Conservation (phyloP, 2,888 invertebrate genomes). For the Cabera pusaria region DNA sequence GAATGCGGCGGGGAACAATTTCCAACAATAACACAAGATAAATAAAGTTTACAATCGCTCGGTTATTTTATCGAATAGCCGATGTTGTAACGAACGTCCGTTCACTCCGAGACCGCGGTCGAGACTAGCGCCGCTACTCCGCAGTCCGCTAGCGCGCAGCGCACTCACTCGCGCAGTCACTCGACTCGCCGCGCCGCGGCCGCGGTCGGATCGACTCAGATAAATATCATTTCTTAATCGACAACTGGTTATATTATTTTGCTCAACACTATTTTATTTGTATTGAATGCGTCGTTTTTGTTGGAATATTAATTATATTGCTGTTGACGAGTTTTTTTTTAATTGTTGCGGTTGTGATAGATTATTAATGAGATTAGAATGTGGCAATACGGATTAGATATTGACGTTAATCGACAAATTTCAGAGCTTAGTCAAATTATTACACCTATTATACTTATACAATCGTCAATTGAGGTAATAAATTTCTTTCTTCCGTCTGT, state of each 20-base stretch:
- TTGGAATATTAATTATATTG: constrained; percentile 28
- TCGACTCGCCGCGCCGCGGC: constrained; percentile 30
- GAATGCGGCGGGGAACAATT: constrained; percentile 28
- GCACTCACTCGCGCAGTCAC: constrained; percentile 30
- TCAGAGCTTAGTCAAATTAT: too few species aligned
- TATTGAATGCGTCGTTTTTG: constrained; percentile 34
- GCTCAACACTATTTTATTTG: constrained; percentile 40
- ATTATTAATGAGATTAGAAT: background rate
- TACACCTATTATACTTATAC: too few species aligned
- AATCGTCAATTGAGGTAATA: too few species aligned
- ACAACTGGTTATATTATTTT: constrained; percentile 53
- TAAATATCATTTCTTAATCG: constrained; percentile 60
- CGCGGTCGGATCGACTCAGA: constrained; percentile 37
- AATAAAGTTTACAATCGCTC: constrained; percentile 62
- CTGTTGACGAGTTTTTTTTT: constrained; percentile 3
- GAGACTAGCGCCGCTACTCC: constrained; percentile 51
- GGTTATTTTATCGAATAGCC: constrained; percentile 60
- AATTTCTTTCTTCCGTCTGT: too few species aligned
- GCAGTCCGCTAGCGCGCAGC: constrained; percentile 47
- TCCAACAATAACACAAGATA: constrained; percentile 48
- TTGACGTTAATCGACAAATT: too few species aligned
- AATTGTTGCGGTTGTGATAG: constrained; percentile 1
- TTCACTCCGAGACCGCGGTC: constrained; percentile 46
- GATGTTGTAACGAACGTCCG: constrained; percentile 54
- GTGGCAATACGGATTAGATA: too few species aligned